A percentile compares a stretch with the other conserved stretches of the same genome.
These are phyloP conservation scores for Melanostoma mellinum DNA, from an alignment of 2,888 invertebrate species.

Conservation along the genomic window DNA sequence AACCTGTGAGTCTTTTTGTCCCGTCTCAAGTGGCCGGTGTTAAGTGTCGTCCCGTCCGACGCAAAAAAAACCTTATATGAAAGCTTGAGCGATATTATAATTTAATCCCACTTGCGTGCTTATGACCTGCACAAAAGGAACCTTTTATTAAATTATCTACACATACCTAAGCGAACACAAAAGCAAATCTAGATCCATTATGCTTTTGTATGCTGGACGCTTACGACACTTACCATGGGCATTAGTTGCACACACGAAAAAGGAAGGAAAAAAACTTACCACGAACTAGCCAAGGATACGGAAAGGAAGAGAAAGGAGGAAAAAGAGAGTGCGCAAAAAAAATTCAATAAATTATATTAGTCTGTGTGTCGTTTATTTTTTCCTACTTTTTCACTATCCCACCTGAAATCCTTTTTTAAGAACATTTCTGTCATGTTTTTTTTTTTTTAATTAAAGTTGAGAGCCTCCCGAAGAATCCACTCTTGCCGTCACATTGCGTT, in stretches of 20 bases:
- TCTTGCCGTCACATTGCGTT: too few relatives aligned
- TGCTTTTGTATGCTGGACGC: slow-evolving; percentile 31
- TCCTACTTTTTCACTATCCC: background rate
- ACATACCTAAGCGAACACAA: slow-evolving; percentile 20
- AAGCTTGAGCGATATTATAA: slow-evolving; percentile 34
- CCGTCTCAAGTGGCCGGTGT: slow-evolving; percentile 25
- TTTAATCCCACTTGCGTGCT: slow-evolving; percentile 41
- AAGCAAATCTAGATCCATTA: slow-evolving; percentile 41
- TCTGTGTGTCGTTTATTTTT: slow-evolving; percentile 22
- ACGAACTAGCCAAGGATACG: background rate
- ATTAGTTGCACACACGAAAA: slow-evolving; percentile 31
- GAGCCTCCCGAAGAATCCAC: slow-evolving; percentile 1
- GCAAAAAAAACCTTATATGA: background rate
- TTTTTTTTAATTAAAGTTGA: slow-evolving; percentile 18
- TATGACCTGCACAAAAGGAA: slow-evolving; percentile 8
- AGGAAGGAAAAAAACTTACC: background rate
- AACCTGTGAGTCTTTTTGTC: slow-evolving; percentile 28
- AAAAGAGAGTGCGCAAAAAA: slow-evolving; percentile 6
- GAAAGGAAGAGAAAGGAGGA: slow-evolving; percentile 1
- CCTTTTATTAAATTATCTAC: slow-evolving; percentile 53
- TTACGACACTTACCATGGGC: slow-evolving; percentile 33
- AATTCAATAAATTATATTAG: slow-evolving; percentile 53
- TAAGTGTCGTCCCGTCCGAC: slow-evolving; percentile 1
- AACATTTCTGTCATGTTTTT: background rate
- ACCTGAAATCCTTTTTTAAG: slow-evolving; percentile 31